These are phyloP conservation scores for Drosophila yakuba DNA, from an alignment of 1,140 invertebrate genomes.

Conservation along the genomic window DNA sequence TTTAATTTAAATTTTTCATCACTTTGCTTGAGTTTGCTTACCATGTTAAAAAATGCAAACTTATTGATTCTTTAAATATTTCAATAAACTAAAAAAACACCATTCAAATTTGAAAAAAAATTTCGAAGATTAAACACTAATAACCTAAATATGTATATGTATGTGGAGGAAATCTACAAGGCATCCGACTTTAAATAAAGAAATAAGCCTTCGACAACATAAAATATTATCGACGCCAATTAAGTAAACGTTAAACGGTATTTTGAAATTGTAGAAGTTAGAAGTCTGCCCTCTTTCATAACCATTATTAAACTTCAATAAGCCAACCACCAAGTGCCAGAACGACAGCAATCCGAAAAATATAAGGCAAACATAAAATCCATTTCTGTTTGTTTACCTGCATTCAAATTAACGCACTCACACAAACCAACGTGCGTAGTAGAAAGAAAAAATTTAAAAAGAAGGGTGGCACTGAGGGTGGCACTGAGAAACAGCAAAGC, in stretches of 20 bases:
- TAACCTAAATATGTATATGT: no score
- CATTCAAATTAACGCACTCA: constrained; percentile 60
- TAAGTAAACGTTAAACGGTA: no score
- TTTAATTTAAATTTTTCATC: no score
- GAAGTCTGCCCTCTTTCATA: background rate
- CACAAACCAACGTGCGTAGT: constrained; percentile 63
- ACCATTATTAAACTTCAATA: background rate
- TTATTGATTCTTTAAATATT: no score
- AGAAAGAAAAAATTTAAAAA: constrained; percentile 47
- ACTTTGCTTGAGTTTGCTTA: no score
- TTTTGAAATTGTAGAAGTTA: constrained; percentile 2
- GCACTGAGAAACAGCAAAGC: constrained; percentile 16
- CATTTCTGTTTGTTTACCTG: constrained; percentile 38
- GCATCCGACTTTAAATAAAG: no score
- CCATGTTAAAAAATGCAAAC: no score
- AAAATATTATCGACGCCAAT: constrained; percentile 40
- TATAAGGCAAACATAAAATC: constrained; percentile 71
- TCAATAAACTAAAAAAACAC: no score
- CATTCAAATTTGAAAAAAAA: no score
- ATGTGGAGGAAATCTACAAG: no score
- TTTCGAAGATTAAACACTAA: no score
- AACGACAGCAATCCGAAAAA: constrained; percentile 54
- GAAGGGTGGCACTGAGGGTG: background rate
- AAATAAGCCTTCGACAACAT: constrained; percentile 29
- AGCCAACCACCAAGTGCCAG: constrained; percentile 15